A percentile compares a stretch with the other conserved stretches of the same genome.
phyloP scores from a whole-genome alignment of 2,797 vertebrate species.

The Amblyraja radiata region DNA sequence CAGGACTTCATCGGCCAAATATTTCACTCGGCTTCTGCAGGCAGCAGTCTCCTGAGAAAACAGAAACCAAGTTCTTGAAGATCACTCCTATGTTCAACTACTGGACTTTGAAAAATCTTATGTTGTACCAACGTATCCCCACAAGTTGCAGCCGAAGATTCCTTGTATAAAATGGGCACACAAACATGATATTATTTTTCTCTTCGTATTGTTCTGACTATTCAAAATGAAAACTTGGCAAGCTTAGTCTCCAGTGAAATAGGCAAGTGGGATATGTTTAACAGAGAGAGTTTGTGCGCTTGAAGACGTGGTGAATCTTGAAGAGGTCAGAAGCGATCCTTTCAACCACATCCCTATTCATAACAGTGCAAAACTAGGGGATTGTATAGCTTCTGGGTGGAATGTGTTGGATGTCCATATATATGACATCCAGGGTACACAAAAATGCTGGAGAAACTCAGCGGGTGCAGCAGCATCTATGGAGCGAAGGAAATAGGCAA shows the following conservation, averaged over 20 bases:
- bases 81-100: background rate
- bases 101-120: background rate
- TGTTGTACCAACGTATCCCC: background rate
- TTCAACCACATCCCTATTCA: background rate
- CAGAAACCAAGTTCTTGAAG: background rate
- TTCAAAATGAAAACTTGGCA: no score
- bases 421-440: no score
- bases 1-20: slow-evolving; percentile 10
- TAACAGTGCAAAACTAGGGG: background rate
- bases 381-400: background rate
- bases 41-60: background rate
- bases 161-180: no score
- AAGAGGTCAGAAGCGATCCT: background rate
- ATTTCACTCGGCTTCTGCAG: slow-evolving; percentile 26
- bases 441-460: no score
- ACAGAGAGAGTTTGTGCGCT: background rate
- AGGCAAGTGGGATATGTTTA: no score
- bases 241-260: background rate
- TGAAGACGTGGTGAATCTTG: background rate
- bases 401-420: no score
- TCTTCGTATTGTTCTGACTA: no score
- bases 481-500: no score
- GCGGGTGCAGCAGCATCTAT: no score
- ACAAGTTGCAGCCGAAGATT: no score
- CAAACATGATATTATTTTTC: background rate